Evolutionary conservation across 1,140 invertebrate species (phyloP).

Genomic region (Pinna nobilis): DNA sequence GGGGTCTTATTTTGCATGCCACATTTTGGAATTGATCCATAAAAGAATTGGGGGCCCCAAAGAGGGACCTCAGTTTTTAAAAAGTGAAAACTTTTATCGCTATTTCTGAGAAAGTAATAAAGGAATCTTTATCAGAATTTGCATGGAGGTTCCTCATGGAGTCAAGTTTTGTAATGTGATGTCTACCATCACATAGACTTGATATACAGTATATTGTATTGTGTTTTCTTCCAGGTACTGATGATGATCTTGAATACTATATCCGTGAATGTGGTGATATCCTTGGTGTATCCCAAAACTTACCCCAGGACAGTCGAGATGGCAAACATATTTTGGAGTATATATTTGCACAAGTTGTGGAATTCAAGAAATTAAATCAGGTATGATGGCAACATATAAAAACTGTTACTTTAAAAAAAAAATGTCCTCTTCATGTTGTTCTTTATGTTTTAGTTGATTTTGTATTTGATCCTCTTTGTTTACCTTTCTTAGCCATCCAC

Average conservation of each 20-base stretch:
- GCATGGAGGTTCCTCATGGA: no score
- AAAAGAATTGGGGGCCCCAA: no score
- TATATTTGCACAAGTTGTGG: conserved; percentile 77
- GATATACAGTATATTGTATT: no score
- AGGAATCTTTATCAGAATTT: no score
- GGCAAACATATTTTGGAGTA: conserved; percentile 79
- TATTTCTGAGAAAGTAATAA: no score
- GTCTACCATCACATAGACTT: neutral
- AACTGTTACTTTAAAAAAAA: neutral
- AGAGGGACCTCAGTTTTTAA: no score
- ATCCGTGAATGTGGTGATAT: conserved; percentile 92
- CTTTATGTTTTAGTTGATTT: neutral
- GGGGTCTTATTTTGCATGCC: no score
- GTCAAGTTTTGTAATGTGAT: neutral
- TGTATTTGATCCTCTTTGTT: neutral
- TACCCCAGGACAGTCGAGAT: conserved; percentile 72
- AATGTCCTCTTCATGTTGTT: neutral
- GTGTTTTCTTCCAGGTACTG: conserved; percentile 76
- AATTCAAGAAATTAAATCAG: conserved; percentile 78
- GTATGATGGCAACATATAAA: conserved; percentile 46
- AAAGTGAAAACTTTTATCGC: no score
- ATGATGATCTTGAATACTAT: conserved; percentile 89
- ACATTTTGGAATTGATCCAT: no score
- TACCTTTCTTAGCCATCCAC: neutral
- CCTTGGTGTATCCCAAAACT: conserved; percentile 77